Evolutionary conservation across 2,797 vertebrate genomes (phyloP).

Genomic region (Scolopax bukidnonensis): DNA sequence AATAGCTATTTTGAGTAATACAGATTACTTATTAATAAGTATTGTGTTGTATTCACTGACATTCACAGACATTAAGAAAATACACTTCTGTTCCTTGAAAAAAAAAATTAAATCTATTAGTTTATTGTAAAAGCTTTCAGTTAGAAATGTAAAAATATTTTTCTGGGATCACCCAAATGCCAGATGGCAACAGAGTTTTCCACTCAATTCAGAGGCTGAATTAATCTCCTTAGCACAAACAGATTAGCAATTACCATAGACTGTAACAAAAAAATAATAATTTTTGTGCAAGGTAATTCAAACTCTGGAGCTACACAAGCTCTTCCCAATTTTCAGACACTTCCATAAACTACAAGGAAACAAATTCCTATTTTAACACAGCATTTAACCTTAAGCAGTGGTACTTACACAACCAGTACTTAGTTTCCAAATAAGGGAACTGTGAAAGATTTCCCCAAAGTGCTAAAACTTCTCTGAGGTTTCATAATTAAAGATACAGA

Average conservation of each 20-base stretch:
- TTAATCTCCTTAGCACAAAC: slow-evolving; percentile 11
- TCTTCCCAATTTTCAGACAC: not conserved
- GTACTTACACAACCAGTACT: not conserved
- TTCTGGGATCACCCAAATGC: slow-evolving; percentile 1
- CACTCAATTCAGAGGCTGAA: slow-evolving; percentile 9
- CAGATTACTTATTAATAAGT: not conserved
- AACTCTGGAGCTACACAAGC: not conserved
- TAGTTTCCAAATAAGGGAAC: not conserved
- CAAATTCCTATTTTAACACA: not conserved
- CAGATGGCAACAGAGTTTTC: slow-evolving; percentile 33
- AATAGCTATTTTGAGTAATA: not conserved
- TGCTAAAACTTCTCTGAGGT: not conserved
- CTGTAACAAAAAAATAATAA: not conserved
- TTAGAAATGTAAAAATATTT: not conserved
- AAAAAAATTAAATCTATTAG: not conserved
- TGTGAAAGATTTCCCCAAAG: not conserved
- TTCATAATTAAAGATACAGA: not conserved
- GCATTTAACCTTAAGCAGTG: not conserved
- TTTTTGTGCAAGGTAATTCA: not conserved
- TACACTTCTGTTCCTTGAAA: not conserved
- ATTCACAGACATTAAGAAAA: not conserved
- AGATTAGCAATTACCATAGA: not conserved
- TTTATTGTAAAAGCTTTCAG: not conserved
- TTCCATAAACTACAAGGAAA: not conserved
- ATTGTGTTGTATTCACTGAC: not conserved